These are phyloP conservation scores for Drosophila merina DNA, from an alignment of 2,888 invertebrate species.

Conservation along the genomic window DNA sequence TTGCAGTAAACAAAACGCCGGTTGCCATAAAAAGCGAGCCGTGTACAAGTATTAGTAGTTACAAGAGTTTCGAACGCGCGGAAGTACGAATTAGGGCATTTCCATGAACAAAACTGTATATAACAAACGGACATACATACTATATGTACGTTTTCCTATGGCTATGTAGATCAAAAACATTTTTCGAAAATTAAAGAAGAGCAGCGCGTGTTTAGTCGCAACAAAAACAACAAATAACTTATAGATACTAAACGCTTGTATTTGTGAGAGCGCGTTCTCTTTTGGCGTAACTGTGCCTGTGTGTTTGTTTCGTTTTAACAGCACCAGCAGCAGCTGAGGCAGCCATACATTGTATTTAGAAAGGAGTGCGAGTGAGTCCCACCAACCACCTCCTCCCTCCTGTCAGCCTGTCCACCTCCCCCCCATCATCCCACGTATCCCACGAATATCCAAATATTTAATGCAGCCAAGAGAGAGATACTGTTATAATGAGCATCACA, in stretches of 20 bases:
- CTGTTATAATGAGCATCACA: slow-evolving; percentile 33
- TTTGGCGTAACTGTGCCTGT: slow-evolving; percentile 7
- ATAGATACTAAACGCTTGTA: slow-evolving; percentile 67
- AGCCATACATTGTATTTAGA: slow-evolving; percentile 39
- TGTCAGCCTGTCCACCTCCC: background rate
- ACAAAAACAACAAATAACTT: slow-evolving; percentile 64
- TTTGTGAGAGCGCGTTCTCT: slow-evolving; percentile 7
- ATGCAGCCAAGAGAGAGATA: slow-evolving; percentile 28
- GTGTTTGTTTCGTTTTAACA: slow-evolving; percentile 29
- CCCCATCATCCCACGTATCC: background rate
- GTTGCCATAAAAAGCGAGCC: slow-evolving; percentile 40
- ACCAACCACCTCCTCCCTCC: background rate
- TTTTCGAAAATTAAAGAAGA: slow-evolving; percentile 29
- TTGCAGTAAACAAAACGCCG: slow-evolving; percentile 60
- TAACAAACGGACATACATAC: no score
- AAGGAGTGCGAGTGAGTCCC: slow-evolving; percentile 9
- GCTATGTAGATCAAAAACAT: slow-evolving; percentile 1
- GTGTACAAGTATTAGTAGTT: background rate
- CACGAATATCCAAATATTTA: background rate
- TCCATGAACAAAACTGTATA: slow-evolving; percentile 11
- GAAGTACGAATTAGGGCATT: slow-evolving; percentile 70
- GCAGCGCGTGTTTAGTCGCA: slow-evolving; percentile 69
- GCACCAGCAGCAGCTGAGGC: slow-evolving; percentile 34
- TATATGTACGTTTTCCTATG: background rate
- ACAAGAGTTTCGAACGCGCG: slow-evolving; percentile 48